A percentile compares a stretch with the other conserved stretches of the same genome.
These are phyloP conservation scores for Helicoverpa armigera DNA, from an alignment of 1,140 invertebrate genomes.

Conservation along the genomic window DNA sequence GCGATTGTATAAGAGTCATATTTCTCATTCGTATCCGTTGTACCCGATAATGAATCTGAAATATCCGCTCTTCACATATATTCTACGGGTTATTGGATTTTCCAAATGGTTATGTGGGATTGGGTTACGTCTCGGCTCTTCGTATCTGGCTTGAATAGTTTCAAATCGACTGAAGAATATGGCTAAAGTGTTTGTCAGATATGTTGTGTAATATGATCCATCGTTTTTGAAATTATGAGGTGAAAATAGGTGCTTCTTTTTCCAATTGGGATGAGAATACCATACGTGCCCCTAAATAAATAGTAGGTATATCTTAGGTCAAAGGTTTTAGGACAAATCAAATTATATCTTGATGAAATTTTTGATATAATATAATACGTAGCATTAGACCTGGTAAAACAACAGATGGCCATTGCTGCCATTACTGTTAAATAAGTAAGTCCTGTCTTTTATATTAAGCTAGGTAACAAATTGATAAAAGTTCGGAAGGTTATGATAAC, in stretches of 20 bases:
- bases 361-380: too few species aligned
- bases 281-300: too few species aligned
- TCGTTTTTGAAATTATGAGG: too few species aligned
- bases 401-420: neutral
- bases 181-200: neutral
- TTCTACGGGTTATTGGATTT: slow-evolving; percentile 30
- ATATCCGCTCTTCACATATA: slow-evolving; percentile 21
- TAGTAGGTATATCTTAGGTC: too few species aligned
- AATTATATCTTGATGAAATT: too few species aligned
- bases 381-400: too few species aligned
- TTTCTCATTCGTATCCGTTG: slow-evolving; percentile 1
- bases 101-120: neutral
- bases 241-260: too few species aligned
- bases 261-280: too few species aligned
- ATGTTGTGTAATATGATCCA: neutral
- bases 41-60: slow-evolving; percentile 23
- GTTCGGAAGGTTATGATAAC: neutral
- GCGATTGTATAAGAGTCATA: neutral
- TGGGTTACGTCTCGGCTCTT: neutral
- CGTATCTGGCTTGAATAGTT: neutral
- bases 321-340: too few species aligned
- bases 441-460: neutral
- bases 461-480: neutral
- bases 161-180: neutral
- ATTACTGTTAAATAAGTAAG: neutral